Conservation (phyloP, 2,888 invertebrate species). For the Drosophila mulleri region DNA sequence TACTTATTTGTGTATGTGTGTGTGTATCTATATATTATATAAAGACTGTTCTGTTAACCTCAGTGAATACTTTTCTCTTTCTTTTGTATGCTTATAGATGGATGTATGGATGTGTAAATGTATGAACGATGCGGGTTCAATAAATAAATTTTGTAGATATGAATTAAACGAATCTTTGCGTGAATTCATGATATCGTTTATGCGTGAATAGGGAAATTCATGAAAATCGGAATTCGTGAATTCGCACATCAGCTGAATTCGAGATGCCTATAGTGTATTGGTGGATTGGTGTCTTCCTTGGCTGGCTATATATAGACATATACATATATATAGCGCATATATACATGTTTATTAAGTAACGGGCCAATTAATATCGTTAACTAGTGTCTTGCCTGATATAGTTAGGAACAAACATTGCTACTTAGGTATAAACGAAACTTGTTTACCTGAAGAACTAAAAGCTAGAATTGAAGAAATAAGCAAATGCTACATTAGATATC, state of each 20-base stretch:
- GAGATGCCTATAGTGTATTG: constrained; percentile 6
- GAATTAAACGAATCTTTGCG: constrained; percentile 27
- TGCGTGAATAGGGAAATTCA: constrained; percentile 12
- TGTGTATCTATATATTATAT: constrained; percentile 34
- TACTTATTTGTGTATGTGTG: constrained; percentile 4
- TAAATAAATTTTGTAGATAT: constrained; percentile 61
- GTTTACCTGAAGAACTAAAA: constrained; percentile 44
- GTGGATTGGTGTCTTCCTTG: constrained; percentile 7
- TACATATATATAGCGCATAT: not conserved
- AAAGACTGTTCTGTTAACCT: constrained; percentile 58
- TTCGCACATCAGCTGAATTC: not conserved
- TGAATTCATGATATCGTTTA: constrained; percentile 7
- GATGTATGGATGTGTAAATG: constrained; percentile 1
- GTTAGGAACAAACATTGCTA: constrained; percentile 77
- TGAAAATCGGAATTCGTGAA: not conserved
- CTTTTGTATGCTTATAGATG: constrained; percentile 14
- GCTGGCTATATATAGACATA: constrained; percentile 19
- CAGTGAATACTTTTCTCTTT: constrained; percentile 58
- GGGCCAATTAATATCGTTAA: constrained; percentile 77
- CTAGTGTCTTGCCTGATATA: constrained; percentile 71
- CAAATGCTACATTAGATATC: constrained; percentile 2
- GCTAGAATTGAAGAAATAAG: constrained; percentile 29
- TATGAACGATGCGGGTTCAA: constrained; percentile 46
- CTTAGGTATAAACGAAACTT: constrained; percentile 51
- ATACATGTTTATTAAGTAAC: constrained; percentile 63